These are phyloP conservation scores for Drosophila bocqueti DNA, from an alignment of 1,140 invertebrate genomes.

Conservation along the genomic window DNA sequence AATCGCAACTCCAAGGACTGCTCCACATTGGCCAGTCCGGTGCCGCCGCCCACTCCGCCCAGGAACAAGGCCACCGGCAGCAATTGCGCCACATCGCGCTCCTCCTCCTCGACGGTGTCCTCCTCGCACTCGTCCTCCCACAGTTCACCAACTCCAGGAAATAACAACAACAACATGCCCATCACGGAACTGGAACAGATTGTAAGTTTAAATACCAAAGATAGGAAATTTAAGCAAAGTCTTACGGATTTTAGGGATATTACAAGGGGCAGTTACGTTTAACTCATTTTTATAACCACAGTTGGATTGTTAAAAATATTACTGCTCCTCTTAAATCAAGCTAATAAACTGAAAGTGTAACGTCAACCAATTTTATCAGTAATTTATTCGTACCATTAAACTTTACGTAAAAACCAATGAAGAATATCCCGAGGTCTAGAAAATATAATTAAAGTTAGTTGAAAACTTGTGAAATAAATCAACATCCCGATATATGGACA, in stretches of 20 bases:
- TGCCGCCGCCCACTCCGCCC: constrained; percentile 86
- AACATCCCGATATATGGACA: neutral
- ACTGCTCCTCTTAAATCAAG: neutral
- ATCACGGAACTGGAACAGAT: constrained; percentile 89
- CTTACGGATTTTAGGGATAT: neutral
- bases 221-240: neutral
- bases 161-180: constrained; percentile 85
- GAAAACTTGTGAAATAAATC: neutral
- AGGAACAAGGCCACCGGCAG: constrained; percentile 84
- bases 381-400: neutral
- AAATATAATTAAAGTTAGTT: too few relatives aligned
- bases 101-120: constrained; percentile 85
- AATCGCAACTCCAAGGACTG: constrained; percentile 91
- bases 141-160: constrained; percentile 80
- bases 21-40: constrained; percentile 86
- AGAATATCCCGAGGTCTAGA: neutral
- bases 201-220: constrained; percentile 85
- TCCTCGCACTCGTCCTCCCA: constrained; percentile 76
- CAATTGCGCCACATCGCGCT: constrained; percentile 81
- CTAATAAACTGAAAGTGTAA: neutral
- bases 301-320: neutral
- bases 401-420: neutral
- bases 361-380: neutral
- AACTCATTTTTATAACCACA: neutral
- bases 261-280: neutral